Evolutionary conservation across 1,140 invertebrate genomes (phyloP), one percentile per base, ranked within the genome.

Genomic region (Drosophila lowei): DNA sequence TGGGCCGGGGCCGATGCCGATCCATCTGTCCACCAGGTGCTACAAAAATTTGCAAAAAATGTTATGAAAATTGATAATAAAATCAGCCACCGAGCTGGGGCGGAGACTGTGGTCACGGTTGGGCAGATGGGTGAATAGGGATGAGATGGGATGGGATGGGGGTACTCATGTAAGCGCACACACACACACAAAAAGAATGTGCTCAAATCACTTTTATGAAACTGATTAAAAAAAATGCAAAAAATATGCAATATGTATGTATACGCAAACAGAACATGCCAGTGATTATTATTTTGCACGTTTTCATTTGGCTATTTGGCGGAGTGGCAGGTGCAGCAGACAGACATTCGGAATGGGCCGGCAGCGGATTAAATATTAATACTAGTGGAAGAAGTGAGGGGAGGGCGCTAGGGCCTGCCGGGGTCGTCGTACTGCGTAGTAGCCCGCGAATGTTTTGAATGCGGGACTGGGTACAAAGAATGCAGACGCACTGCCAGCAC

Each of bases 1-100:
- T 68, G 57, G 50, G 66, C 13, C 50, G n/a, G 23, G 13, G 13
- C 38, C 21, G 23, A 11, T 34, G 62, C 62, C 25, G 25, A 58
- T 38, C 15, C 30, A 47, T 16, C 42, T 60, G 62, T 57, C 38
- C 38, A 46, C 15, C 53, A 74, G 71, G 43, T 60, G 53, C 47
- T 47, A 54, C 53, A 80, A 62, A 76, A 48, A 61, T 42, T 47
- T 30, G 46, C 55, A 57, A 72, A 65, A 44, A 55, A 57, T 75
- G 66, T 72, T 64, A 72, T 68, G 42, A 73, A 84, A 85, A 85
- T 72, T 79, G 42, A 77, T 84, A 72, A 85, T 68, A 71, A 77
- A 76, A 84, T 68, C 66, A 68, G 63, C 23, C 18, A 57, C 34
- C 11, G 11, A 38, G 11, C 11, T 56, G 21, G 53, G 53, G 43